Percentiles rank a stretch among this genome's conserved stretches.
Conservation (phyloP, 2,888 invertebrate species). For the Leptarthrus brevirostris region DNA sequence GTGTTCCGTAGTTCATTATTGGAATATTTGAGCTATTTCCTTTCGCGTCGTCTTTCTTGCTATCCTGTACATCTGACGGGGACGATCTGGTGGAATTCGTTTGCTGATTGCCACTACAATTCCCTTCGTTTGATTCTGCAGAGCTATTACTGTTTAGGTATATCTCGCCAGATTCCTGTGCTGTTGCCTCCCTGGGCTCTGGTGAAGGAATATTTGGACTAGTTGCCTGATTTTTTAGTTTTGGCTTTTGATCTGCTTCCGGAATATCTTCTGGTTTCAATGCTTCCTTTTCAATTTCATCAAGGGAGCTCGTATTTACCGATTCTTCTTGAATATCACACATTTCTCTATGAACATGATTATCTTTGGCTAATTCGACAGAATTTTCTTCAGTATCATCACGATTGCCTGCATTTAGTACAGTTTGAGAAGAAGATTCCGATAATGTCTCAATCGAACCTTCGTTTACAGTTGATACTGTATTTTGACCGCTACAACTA, state of each 20-base stretch:
- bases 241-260: constrained; percentile 65
- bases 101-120: constrained; percentile 52
- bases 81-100: constrained; percentile 52
- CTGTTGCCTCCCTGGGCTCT: constrained; percentile 53
- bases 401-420: constrained; percentile 47
- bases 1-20: constrained; percentile 61
- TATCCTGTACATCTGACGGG: constrained; percentile 29
- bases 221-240: constrained; percentile 67
- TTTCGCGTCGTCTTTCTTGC: constrained; percentile 48
- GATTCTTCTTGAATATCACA: constrained; percentile 56
- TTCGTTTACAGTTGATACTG: constrained; percentile 42
- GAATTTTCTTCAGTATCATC: constrained; percentile 36
- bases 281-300: constrained; percentile 54
- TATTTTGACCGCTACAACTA: constrained; percentile 5
- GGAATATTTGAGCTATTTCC: constrained; percentile 51
- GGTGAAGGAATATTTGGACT: constrained; percentile 66
- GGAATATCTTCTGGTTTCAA: constrained; percentile 61
- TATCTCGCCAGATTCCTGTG: constrained; percentile 46
- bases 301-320: constrained; percentile 48
- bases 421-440: constrained; percentile 60
- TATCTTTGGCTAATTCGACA: constrained; percentile 51
- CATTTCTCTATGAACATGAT: constrained; percentile 55
- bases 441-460: constrained; percentile 58
- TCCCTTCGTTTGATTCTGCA: constrained; percentile 48
- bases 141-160: constrained; percentile 1